Evolutionary conservation across 2,113 vertebrate species (phyloP).

Genomic region (Sus scrofa): DNA sequence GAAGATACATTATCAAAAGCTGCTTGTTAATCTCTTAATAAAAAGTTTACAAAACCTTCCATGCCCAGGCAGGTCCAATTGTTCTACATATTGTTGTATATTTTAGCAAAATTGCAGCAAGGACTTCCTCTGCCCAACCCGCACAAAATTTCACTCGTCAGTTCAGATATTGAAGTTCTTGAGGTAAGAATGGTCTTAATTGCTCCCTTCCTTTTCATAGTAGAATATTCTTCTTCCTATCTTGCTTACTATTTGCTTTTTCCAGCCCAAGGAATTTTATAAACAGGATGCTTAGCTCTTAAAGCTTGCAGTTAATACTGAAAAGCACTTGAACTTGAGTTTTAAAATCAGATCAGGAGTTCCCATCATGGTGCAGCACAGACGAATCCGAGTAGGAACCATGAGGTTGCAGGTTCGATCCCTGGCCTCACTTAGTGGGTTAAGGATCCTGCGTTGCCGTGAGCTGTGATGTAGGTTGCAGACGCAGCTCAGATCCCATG

Average conservation of each 20-base stretch:
- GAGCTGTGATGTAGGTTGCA: no score
- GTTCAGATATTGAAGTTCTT: conserved; percentile 83
- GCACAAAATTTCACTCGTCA: conserved; percentile 79
- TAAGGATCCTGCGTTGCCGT: no score
- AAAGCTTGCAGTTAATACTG: neutral
- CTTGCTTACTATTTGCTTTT: conserved; percentile 29
- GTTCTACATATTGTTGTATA: conserved; percentile 44
- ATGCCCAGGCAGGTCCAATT: rapidly evolving
- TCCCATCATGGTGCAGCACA: no score
- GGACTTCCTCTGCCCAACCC: conserved; percentile 86
- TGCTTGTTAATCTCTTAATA: neutral
- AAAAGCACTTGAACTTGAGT: conserved; percentile 1
- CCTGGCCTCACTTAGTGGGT: no score
- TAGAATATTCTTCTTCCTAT: neutral
- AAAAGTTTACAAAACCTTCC: neutral
- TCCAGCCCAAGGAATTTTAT: conserved; percentile 13
- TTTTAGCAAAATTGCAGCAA: conserved; percentile 86
- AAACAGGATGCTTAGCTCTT: conserved; percentile 1
- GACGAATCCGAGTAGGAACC: no score
- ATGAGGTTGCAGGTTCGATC: no score
- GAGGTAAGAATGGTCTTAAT: conserved; percentile 82
- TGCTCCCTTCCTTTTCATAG: neutral
- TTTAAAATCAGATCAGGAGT: conserved; percentile 44
- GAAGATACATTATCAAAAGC: neutral
- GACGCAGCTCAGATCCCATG: no score